These are phyloP conservation scores for Trichonephila clavata DNA, from an alignment of 1,140 invertebrate genomes.

Conservation along the genomic window DNA sequence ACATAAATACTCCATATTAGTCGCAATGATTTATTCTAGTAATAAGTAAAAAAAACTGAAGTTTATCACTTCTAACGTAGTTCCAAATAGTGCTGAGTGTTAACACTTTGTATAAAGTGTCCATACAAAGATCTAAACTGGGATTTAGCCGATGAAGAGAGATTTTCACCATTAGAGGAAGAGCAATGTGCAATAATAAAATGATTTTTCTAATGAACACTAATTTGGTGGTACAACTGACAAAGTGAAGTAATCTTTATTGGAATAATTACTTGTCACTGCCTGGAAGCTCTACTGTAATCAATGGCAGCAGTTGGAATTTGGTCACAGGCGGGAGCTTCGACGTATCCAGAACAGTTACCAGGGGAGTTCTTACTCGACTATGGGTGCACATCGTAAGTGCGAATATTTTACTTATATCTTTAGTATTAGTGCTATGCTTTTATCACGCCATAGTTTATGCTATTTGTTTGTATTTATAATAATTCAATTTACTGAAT, in stretches of 20 bases:
- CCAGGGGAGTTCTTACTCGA: slow-evolving; percentile 67
- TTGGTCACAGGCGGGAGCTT: slow-evolving; percentile 73
- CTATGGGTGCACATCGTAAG: slow-evolving; percentile 62
- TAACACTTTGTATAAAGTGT: not conserved
- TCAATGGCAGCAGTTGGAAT: slow-evolving; percentile 72
- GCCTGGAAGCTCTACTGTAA: not conserved
- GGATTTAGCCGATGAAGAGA: not conserved
- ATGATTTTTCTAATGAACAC: not conserved
- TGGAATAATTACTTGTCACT: slow-evolving; percentile 12
- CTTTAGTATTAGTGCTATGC: not conserved
- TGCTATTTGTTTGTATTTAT: no score
- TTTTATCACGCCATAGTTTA: no score
- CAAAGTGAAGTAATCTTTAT: not conserved
- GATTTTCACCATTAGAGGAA: not conserved
- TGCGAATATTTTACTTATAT: not conserved
- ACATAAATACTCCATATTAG: no score
- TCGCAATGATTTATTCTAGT: no score
- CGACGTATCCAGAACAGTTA: slow-evolving; percentile 67
- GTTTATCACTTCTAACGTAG: not conserved
- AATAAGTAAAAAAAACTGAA: no score
- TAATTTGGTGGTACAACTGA: not conserved
- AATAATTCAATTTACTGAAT: no score
- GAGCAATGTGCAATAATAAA: not conserved
- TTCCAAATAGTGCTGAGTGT: not conserved
- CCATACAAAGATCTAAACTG: slow-evolving; percentile 11